Percentiles rank a stretch among this genome's conserved stretches.
Evolutionary conservation across 2,888 invertebrate species (phyloP).

Genomic region (Heliothis peltigera): DNA sequence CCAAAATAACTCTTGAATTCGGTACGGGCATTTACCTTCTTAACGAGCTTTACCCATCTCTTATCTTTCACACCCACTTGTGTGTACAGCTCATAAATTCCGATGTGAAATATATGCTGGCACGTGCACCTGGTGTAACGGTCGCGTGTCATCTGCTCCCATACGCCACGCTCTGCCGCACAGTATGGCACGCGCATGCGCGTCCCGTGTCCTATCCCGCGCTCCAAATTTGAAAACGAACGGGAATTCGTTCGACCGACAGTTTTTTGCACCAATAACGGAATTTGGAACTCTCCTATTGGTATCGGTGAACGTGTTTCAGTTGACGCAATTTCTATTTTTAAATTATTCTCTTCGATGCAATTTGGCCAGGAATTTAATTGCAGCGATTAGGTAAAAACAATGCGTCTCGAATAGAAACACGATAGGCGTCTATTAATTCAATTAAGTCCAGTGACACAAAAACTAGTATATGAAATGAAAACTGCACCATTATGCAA

Average conservation of each 20-base stretch:
- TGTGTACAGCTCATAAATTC: constrained; percentile 51
- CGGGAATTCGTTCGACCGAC: constrained; percentile 56
- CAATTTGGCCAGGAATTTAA: constrained; percentile 36
- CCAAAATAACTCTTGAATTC: constrained; percentile 2
- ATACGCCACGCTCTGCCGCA: constrained; percentile 83
- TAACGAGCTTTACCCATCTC: constrained; percentile 26
- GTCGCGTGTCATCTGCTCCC: constrained; percentile 89
- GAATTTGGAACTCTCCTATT: constrained; percentile 34
- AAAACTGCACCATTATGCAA: constrained; percentile 33
- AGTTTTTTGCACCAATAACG: constrained; percentile 64
- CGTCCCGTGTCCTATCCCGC: constrained; percentile 64
- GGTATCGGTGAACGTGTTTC: constrained; percentile 31
- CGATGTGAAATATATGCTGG: constrained; percentile 58
- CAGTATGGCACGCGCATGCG: constrained; percentile 80
- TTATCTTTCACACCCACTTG: constrained; percentile 50
- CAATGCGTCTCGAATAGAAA: constrained; percentile 51
- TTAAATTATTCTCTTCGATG: constrained; percentile 21
- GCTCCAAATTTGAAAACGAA: constrained; percentile 63
- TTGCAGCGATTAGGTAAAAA: constrained; percentile 50
- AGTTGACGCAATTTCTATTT: constrained; percentile 55
- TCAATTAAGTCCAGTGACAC: constrained; percentile 47
- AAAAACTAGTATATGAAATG: constrained; percentile 33
- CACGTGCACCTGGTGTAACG: constrained; percentile 88
- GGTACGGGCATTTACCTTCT: constrained; percentile 7
- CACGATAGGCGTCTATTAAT: constrained; percentile 43